Conservation (phyloP, 2,888 invertebrate genomes). For the Steromphala cineraria region DNA sequence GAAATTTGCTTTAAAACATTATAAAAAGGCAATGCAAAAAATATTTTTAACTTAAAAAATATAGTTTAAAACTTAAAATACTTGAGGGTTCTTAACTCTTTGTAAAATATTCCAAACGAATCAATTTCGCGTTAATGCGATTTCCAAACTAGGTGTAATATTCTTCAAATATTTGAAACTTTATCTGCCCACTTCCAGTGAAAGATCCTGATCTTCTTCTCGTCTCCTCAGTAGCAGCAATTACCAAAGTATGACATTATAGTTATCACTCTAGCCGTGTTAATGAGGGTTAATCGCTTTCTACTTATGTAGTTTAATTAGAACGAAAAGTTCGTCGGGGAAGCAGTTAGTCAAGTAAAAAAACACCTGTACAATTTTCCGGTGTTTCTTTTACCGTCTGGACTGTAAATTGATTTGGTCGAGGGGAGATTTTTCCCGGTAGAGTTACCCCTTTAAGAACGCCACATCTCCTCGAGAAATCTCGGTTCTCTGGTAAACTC, state of each 20-base stretch:
- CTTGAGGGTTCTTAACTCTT: too few relatives aligned
- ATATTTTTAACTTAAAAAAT: too few relatives aligned
- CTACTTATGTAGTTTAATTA: conserved; percentile 11
- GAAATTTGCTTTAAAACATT: too few relatives aligned
- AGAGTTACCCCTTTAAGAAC: background rate
- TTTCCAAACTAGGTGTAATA: background rate
- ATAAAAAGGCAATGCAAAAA: too few relatives aligned
- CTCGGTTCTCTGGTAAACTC: background rate
- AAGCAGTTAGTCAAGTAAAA: background rate
- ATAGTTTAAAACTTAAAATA: too few relatives aligned
- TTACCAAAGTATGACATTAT: background rate
- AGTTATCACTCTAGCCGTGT: background rate
- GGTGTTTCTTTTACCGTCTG: background rate
- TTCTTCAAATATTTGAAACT: background rate
- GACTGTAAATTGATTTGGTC: background rate
- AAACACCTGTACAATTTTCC: background rate
- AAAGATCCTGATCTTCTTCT: background rate
- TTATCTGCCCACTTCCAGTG: background rate
- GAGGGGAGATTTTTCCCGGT: background rate
- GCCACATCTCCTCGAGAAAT: background rate
- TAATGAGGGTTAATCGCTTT: conserved; percentile 1
- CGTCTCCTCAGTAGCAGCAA: background rate
- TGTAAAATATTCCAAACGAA: background rate
- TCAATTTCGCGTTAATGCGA: background rate
- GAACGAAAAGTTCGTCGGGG: background rate